Evolutionary conservation across 2,113 vertebrate species (phyloP).

Genomic region (Numida meleagris): DNA sequence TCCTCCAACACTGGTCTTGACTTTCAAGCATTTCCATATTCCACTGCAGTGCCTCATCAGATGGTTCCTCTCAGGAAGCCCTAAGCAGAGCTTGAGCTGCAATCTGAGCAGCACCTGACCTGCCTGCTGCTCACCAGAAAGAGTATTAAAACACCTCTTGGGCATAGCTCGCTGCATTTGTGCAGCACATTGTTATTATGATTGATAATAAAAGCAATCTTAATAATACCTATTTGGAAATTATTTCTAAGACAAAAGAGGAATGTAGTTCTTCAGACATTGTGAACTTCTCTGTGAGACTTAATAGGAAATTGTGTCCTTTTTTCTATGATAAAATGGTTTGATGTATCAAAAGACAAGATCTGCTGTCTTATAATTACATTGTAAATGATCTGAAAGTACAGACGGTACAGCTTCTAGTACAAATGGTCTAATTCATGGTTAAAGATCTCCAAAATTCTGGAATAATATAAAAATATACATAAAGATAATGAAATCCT

Average conservation of each 20-base stretch:
- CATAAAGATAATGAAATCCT: constrained; percentile 46
- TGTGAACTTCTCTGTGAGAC: neutral
- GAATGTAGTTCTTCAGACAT: neutral
- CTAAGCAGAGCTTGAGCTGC: neutral
- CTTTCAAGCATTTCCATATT: constrained; percentile 50
- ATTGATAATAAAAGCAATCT: neutral
- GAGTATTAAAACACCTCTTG: neutral
- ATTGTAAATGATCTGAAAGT: constrained; percentile 19
- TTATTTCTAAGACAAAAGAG: neutral
- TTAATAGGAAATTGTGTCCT: neutral
- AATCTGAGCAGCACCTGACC: constrained; percentile 14
- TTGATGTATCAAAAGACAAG: constrained; percentile 29
- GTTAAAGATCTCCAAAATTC: constrained; percentile 23
- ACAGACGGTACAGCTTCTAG: neutral
- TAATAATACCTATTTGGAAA: neutral
- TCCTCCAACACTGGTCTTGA: constrained; percentile 11
- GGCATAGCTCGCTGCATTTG: neutral
- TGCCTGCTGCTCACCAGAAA: neutral
- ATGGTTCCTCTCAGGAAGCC: neutral
- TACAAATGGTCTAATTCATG: constrained; percentile 32
- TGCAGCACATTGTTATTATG: neutral
- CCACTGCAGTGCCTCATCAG: neutral
- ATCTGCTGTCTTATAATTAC: constrained; percentile 34
- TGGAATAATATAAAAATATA: constrained; percentile 5
- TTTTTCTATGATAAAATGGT: neutral